phyloP scores from a whole-genome alignment of 1,140 invertebrate species.

The Pogonomyrmex californicus region DNA sequence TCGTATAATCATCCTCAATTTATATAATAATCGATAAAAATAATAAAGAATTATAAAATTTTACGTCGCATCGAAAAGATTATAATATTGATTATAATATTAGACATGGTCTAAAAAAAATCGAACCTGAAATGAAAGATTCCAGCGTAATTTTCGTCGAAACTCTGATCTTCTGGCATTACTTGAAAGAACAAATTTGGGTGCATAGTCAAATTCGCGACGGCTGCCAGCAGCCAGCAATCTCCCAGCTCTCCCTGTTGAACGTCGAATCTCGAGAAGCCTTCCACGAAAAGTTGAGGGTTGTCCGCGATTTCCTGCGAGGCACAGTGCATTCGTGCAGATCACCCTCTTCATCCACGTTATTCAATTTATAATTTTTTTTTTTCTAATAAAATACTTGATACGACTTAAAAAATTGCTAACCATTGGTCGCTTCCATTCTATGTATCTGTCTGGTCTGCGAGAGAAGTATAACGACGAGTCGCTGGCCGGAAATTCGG shows the following conservation, averaged over 20 bases:
- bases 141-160: constrained; percentile 96
- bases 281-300: constrained; percentile 97
- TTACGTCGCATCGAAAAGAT: background rate
- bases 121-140: constrained; percentile 96
- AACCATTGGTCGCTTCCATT: constrained; percentile 94
- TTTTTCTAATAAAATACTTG: constrained; percentile 20
- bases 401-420: constrained; percentile 76
- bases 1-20: background rate
- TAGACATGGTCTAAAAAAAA: background rate
- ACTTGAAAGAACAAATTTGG: constrained; percentile 96
- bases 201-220: constrained; percentile 97
- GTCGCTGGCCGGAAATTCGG: constrained; percentile 93
- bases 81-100: background rate
- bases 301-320: constrained; percentile 95
- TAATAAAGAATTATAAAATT: background rate
- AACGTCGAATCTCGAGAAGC: constrained; percentile 98
- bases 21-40: background rate
- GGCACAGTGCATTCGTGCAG: background rate
- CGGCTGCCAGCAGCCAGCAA: constrained; percentile 98
- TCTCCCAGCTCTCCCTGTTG: constrained; percentile 99
- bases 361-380: constrained; percentile 7
- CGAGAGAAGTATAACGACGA: constrained; percentile 94
- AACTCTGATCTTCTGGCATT: constrained; percentile 97
- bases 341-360: background rate
- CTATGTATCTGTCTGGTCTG: constrained; percentile 91